Percentiles rank a stretch among this genome's conserved stretches.
phyloP scores from a whole-genome alignment of 2,113 vertebrate genomes.

The Myanophis thanlyinensis region DNA sequence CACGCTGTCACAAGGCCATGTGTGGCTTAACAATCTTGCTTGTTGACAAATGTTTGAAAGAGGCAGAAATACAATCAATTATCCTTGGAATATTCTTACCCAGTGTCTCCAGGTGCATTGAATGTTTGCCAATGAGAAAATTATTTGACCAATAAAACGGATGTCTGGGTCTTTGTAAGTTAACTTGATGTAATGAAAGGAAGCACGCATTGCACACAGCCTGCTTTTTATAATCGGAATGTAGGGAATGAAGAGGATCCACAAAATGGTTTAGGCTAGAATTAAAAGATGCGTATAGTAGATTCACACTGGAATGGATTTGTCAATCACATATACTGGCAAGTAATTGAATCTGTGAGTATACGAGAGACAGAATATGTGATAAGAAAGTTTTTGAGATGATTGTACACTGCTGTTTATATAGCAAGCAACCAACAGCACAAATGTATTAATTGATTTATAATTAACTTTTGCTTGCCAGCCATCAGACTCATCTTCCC shows the following conservation, averaged over 20 bases:
- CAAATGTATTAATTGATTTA: neutral
- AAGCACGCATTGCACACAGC: conserved; percentile 12
- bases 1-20: conserved; percentile 65
- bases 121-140: conserved; percentile 15
- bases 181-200: conserved; percentile 49
- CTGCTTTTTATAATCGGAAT: neutral
- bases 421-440: neutral
- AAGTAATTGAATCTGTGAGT: neutral
- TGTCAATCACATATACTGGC: neutral
- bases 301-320: conserved; percentile 30
- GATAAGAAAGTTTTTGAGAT: neutral
- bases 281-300: conserved; percentile 4
- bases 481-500: neutral
- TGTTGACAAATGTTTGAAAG: conserved; percentile 65
- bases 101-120: conserved; percentile 42
- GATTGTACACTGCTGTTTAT: neutral
- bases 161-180: conserved; percentile 46
- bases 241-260: neutral
- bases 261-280: neutral
- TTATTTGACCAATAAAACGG: conserved; percentile 54
- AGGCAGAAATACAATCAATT: conserved; percentile 57
- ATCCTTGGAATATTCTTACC: conserved; percentile 52
- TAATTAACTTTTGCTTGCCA: neutral
- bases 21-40: conserved; percentile 62
- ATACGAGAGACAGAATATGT: neutral